These are phyloP conservation scores for Drosophila mulleri DNA, from an alignment of 2,888 invertebrate genomes.

Conservation along the genomic window DNA sequence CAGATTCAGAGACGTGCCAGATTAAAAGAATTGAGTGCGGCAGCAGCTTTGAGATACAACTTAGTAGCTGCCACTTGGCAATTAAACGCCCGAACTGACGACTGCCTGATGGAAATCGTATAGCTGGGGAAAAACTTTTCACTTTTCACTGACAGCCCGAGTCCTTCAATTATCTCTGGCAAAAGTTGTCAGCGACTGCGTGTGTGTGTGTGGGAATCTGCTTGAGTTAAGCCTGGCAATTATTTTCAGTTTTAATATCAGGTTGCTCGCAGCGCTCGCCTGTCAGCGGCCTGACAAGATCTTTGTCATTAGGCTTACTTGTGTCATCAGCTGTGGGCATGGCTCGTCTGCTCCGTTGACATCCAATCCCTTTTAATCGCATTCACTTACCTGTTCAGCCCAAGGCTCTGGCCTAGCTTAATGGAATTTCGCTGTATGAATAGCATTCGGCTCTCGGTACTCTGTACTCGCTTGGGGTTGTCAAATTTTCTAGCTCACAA, in stretches of 20 bases:
- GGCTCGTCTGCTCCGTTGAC: background rate
- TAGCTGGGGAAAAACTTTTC: background rate
- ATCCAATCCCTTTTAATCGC: constrained; percentile 33
- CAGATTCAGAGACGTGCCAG: constrained; percentile 22
- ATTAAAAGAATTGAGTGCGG: constrained; percentile 18
- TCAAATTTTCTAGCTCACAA: constrained; percentile 59
- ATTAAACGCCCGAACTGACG: constrained; percentile 29
- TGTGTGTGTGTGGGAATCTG: background rate
- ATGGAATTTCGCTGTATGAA: constrained; percentile 25
- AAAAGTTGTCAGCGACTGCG: constrained; percentile 4
- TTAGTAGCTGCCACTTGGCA: constrained; percentile 25
- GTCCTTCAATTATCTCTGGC: constrained; percentile 38
- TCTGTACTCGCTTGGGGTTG: constrained; percentile 23
- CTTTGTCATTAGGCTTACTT: constrained; percentile 6
- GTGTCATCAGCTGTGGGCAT: background rate
- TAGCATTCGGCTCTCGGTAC: too few species aligned
- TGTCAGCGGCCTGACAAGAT: constrained; percentile 23
- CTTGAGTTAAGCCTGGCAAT: constrained; percentile 40
- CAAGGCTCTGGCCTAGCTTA: constrained; percentile 23
- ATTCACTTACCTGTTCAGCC: background rate
- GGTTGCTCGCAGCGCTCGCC: background rate
- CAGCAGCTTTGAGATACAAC: constrained; percentile 8
- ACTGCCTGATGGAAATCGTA: background rate
- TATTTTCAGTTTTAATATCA: constrained; percentile 32
- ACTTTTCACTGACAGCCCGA: constrained; percentile 9